Evolutionary conservation across 2,888 invertebrate species (phyloP).

Genomic region (Dolomedes plantarius): DNA sequence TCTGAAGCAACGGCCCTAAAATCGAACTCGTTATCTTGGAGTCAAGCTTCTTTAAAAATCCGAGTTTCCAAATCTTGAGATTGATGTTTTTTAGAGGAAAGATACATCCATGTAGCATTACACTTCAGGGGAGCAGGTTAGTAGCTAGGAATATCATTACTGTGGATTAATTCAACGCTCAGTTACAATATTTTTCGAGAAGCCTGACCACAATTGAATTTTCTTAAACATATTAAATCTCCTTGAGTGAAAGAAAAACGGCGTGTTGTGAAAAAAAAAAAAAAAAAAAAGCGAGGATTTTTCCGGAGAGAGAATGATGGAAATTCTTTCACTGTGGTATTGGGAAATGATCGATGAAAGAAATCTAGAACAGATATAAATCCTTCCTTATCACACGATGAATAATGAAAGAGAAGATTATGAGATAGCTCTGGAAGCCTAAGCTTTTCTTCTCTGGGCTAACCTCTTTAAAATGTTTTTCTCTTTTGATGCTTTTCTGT

Average conservation of each 20-base stretch:
- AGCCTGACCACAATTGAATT: neutral
- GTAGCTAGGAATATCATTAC: too few relatives aligned
- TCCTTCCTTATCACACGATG: neutral
- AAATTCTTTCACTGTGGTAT: neutral
- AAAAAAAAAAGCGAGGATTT: neutral
- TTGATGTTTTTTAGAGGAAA: too few relatives aligned
- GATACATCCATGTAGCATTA: too few relatives aligned
- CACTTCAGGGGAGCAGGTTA: too few relatives aligned
- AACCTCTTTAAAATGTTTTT: neutral
- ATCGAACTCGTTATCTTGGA: too few relatives aligned
- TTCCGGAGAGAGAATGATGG: neutral
- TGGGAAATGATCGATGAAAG: neutral
- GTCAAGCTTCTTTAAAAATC: too few relatives aligned
- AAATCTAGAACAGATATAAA: neutral
- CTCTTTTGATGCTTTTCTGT: neutral
- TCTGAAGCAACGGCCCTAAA: too few relatives aligned
- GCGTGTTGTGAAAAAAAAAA: too few relatives aligned
- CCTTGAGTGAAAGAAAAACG: neutral
- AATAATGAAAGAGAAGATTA: conserved; percentile 7
- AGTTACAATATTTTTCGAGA: too few relatives aligned
- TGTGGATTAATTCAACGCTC: too few relatives aligned
- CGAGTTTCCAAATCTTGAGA: too few relatives aligned
- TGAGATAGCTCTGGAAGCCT: neutral
- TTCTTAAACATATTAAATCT: neutral
- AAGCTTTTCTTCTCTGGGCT: neutral